phyloP scores from a whole-genome alignment of 2,113 vertebrate species.

The Ahaetulla prasina region DNA sequence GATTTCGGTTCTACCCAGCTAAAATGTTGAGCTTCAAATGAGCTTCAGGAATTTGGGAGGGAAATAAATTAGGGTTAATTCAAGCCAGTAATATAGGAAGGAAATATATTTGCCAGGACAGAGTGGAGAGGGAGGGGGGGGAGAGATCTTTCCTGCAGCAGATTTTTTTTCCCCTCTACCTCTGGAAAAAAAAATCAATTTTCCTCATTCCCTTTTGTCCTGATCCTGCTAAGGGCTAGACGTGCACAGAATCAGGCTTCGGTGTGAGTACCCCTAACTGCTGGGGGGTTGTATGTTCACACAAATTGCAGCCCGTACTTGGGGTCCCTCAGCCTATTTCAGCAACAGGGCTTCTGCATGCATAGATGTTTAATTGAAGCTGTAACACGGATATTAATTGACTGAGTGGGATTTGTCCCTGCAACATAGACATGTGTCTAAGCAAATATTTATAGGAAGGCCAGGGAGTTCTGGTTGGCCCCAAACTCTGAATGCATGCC shows the following conservation, averaged over 20 bases:
- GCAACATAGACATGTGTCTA: not conserved
- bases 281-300: not conserved
- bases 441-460: not conserved
- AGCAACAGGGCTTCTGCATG: not conserved
- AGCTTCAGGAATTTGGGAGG: not conserved
- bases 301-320: too few relatives aligned
- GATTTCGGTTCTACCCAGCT: not conserved
- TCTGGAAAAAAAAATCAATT: slow-evolving; percentile 13
- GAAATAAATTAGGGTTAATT: not conserved
- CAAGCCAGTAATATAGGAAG: not conserved
- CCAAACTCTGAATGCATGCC: not conserved
- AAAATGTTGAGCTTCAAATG: not conserved
- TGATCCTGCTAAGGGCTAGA: slow-evolving; percentile 13
- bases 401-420: not conserved
- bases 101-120: not conserved
- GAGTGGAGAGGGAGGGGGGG: not conserved
- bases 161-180: not conserved
- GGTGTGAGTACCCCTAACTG: not conserved
- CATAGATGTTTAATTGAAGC: not conserved
- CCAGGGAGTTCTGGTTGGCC: not conserved
- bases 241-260: not conserved
- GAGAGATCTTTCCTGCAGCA: not conserved
- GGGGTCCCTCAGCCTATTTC: not conserved
- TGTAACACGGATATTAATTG: not conserved
- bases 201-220: slow-evolving; percentile 12